Evolutionary conservation across 2,797 vertebrate genomes (phyloP).

Genomic region (Crocodylus rhombifer): DNA sequence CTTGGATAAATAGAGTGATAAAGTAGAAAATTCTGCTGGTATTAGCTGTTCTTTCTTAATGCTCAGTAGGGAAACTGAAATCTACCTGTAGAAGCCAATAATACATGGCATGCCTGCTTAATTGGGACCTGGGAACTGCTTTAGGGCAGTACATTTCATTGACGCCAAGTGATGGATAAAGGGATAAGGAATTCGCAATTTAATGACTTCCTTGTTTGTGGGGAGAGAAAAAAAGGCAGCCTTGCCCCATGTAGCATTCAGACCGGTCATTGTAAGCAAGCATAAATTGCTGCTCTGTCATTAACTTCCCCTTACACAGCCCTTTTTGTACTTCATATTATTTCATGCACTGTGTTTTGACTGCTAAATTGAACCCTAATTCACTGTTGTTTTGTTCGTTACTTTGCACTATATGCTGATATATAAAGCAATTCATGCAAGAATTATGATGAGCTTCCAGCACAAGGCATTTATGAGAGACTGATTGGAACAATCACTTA

Average conservation of each 20-base stretch:
- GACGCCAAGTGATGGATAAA: neutral
- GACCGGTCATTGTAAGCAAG: neutral
- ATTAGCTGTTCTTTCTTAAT: neutral
- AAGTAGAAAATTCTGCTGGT: neutral
- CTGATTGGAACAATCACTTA: neutral
- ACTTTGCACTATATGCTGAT: neutral
- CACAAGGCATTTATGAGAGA: neutral
- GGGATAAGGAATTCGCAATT: neutral
- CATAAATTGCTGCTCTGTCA: neutral
- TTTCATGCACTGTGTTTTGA: neutral
- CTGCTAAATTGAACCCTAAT: neutral
- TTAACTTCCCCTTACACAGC: rapidly evolving
- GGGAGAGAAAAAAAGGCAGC: neutral
- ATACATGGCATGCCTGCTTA: neutral
- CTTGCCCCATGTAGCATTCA: neutral
- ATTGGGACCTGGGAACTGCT: neutral
- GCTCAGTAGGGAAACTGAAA: neutral
- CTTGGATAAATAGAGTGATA: neutral
- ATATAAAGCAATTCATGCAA: neutral
- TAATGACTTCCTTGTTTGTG: neutral
- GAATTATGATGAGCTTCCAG: neutral
- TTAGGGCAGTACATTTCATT: neutral
- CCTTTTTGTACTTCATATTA: neutral
- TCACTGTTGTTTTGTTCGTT: neutral
- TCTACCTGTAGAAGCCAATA: neutral